These are phyloP conservation scores for Ianthella basta DNA, from an alignment of 37 sponge, comb jelly and placozoan genomes.

Conservation along the genomic window DNA sequence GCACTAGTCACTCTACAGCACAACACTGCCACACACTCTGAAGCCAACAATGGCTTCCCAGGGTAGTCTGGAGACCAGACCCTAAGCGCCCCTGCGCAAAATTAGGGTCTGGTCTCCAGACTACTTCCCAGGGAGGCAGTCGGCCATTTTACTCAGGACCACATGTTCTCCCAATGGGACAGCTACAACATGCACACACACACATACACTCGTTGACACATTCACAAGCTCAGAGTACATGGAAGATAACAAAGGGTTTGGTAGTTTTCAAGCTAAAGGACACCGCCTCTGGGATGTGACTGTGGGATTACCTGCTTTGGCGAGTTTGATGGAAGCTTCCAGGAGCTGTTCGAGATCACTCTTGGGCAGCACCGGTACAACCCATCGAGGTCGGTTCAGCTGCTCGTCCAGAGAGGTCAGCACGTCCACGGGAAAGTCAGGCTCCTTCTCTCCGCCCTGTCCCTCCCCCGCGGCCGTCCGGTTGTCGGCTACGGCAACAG, in stretches of 20 bases:
- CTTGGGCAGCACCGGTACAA: constrained; percentile 87
- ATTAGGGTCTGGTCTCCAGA: too few species aligned
- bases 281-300: too few species aligned
- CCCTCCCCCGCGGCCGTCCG: constrained; percentile 3
- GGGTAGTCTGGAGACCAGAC: not conserved
- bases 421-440: constrained; percentile 61
- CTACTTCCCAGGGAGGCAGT: too few species aligned
- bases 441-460: not conserved
- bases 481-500: not conserved
- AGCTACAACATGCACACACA: constrained; percentile 14
- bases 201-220: not conserved
- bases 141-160: not conserved
- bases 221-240: not conserved
- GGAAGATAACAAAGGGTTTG: too few species aligned
- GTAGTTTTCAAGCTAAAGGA: too few species aligned
- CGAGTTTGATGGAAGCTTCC: constrained; percentile 71
- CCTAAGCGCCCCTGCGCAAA: too few species aligned
- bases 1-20: not conserved
- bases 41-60: not conserved
- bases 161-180: not conserved
- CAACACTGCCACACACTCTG: not conserved
- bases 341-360: constrained; percentile 83
- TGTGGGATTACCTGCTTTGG: constrained; percentile 63
- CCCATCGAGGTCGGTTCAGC: constrained; percentile 83
- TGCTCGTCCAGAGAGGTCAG: constrained; percentile 73